phyloP scores from a whole-genome alignment of 2,888 invertebrate species.

The Tetramorium bicarinatum region DNA sequence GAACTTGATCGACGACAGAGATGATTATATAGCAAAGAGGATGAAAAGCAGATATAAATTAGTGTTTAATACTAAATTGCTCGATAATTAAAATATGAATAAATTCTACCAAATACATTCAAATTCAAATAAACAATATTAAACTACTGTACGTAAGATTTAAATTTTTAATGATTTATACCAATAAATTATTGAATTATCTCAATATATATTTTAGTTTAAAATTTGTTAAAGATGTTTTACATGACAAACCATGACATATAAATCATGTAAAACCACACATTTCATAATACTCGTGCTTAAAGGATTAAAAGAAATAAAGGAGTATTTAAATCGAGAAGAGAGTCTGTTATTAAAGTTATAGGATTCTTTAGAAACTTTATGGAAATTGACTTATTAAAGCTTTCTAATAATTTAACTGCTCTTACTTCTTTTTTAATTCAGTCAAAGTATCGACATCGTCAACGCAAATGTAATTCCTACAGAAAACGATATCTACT shows the following conservation, averaged over 20 bases:
- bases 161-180: slow-evolving; percentile 14
- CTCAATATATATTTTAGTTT: neutral
- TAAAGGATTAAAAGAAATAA: neutral
- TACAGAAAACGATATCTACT: neutral
- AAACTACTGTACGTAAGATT: neutral
- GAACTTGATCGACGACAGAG: neutral
- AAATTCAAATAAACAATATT: neutral
- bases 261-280: neutral
- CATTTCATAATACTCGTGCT: neutral
- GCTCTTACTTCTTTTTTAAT: neutral
- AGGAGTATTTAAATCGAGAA: neutral
- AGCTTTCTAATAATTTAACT: neutral
- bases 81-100: neutral
- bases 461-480: neutral
- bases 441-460: neutral
- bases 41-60: slow-evolving; percentile 9
- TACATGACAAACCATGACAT: neutral
- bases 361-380: neutral
- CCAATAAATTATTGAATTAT: neutral
- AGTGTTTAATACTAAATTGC: neutral
- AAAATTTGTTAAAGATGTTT: slow-evolving; percentile 13
- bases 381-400: neutral
- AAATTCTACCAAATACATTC: neutral
- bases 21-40: neutral
- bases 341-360: slow-evolving; percentile 7